Evolutionary conservation across 2,797 vertebrate genomes (phyloP).

Genomic region (Anabacerthia variegaticeps): DNA sequence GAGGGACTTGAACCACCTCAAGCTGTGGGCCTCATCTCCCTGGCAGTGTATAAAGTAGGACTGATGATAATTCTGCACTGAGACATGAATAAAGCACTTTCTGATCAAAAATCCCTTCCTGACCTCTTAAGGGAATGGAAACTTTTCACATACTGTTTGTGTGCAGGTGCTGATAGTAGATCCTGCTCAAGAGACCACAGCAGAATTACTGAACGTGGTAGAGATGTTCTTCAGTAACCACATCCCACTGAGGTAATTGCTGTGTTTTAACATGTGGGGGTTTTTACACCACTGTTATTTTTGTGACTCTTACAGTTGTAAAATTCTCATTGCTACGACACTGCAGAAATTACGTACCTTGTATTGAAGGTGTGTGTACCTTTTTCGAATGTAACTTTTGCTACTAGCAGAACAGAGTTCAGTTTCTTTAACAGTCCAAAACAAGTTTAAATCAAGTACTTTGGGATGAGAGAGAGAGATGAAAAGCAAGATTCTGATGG

Average conservation of each 20-base stretch:
- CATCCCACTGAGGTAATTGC: conserved; percentile 90
- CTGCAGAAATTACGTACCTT: neutral
- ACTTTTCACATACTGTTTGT: neutral
- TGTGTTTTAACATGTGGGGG: neutral
- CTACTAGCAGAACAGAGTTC: neutral
- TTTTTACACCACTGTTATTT: neutral
- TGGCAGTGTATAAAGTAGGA: neutral
- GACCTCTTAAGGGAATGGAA: neutral
- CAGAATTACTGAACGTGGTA: conserved; percentile 89
- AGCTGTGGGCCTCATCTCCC: neutral
- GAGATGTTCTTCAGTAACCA: conserved; percentile 98
- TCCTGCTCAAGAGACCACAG: conserved; percentile 85
- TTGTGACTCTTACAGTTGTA: neutral
- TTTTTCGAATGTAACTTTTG: neutral
- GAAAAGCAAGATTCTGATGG: neutral
- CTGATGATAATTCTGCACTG: neutral
- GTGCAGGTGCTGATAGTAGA: conserved; percentile 92
- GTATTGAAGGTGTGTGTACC: fast-evolving
- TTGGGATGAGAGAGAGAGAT: neutral
- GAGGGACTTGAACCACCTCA: neutral
- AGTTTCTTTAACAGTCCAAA: neutral
- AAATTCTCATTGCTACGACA: neutral
- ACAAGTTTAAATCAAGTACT: neutral
- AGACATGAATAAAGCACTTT: neutral
- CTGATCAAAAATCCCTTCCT: neutral